phyloP scores from a whole-genome alignment of 2,888 invertebrate genomes.

The Conomelus anceps region DNA sequence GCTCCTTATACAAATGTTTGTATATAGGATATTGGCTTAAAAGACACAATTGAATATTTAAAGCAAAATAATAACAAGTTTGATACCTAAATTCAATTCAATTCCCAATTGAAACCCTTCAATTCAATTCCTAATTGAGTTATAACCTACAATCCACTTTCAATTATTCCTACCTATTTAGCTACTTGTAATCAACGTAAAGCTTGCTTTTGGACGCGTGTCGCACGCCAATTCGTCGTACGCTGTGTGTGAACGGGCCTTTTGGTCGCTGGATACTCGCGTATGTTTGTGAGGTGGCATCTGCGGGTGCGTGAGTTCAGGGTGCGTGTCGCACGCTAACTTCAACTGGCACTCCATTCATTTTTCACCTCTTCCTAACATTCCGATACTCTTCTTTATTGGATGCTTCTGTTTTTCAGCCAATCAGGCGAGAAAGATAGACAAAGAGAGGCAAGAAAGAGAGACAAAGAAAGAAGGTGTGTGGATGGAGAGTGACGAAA shows the following conservation, averaged over 20 bases:
- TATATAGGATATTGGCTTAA: no score
- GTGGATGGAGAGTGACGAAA: not conserved
- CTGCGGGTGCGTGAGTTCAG: not conserved
- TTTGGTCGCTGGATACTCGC: no score
- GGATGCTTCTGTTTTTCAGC: not conserved
- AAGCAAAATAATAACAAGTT: no score
- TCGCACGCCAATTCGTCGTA: not conserved
- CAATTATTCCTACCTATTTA: not conserved
- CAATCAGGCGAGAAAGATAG: no score
- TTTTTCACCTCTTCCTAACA: not conserved
- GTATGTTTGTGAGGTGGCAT: not conserved
- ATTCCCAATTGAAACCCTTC: no score
- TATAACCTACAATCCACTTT: not conserved
- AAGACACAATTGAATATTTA: no score
- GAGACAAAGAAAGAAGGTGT: not conserved
- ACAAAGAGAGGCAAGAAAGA: not conserved
- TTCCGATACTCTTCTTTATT: not conserved
- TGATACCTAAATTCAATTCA: no score
- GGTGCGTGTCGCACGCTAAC: not conserved
- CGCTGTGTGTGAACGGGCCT: no score
- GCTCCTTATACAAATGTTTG: no score
- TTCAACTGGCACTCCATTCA: not conserved
- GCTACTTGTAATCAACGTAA: not conserved
- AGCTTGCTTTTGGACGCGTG: not conserved
- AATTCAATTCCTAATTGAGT: not conserved